Evolutionary conservation across 2,888 invertebrate genomes (phyloP).

Genomic region (Philereme vetulata): DNA sequence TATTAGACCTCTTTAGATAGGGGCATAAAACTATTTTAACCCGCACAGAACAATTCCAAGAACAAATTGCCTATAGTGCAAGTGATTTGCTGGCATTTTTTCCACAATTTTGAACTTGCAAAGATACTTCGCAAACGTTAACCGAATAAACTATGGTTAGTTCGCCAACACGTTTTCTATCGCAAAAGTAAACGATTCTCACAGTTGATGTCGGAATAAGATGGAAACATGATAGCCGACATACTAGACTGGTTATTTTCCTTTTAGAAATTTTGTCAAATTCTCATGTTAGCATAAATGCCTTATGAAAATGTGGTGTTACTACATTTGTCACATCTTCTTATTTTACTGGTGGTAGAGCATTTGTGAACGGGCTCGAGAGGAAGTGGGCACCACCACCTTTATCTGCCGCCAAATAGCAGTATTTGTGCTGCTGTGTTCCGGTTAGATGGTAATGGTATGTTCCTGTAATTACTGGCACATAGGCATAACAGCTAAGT

Average conservation of each 20-base stretch:
- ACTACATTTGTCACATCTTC: not conserved
- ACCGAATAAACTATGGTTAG: slow-evolving; percentile 1
- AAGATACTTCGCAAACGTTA: slow-evolving; percentile 5
- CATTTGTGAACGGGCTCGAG: no score
- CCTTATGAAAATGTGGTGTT: slow-evolving; percentile 4
- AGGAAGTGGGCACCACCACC: no score
- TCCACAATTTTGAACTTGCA: not conserved
- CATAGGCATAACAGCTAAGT: no score
- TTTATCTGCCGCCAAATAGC: no score
- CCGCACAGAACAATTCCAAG: slow-evolving; percentile 23
- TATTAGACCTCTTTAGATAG: not conserved
- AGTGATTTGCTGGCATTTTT: slow-evolving; percentile 32
- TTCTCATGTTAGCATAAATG: not conserved
- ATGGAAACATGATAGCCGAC: slow-evolving; percentile 10
- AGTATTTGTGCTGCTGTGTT: no score
- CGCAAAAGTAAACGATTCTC: slow-evolving; percentile 3
- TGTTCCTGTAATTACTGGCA: no score
- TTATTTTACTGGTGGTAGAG: no score
- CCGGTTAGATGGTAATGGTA: no score
- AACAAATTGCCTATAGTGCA: slow-evolving; percentile 28
- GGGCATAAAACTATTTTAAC: slow-evolving; percentile 6
- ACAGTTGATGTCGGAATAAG: slow-evolving; percentile 7
- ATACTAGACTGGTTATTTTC: slow-evolving; percentile 13
- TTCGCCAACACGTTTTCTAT: slow-evolving; percentile 6
- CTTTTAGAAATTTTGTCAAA: not conserved